Evolutionary conservation across 2,888 invertebrate species (phyloP).

Genomic region (Diadegma fenestrale): DNA sequence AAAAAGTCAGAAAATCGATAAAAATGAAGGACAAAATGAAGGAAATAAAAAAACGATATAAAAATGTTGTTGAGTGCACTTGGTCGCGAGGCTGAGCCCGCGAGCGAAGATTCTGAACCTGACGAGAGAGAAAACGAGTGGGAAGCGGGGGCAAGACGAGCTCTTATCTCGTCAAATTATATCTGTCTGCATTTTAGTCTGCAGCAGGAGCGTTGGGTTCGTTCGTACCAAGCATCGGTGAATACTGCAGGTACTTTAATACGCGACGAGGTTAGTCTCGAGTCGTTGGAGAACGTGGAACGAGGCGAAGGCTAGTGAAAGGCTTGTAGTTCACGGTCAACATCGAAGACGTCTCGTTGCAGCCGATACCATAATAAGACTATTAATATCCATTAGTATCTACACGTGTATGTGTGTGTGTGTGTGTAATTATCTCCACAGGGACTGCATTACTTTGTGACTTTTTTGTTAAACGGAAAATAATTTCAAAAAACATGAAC

Average conservation of each 20-base stretch:
- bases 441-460: too few relatives aligned
- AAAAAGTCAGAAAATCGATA: not conserved
- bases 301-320: slow-evolving; percentile 73
- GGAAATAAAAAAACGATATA: not conserved
- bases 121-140: slow-evolving; percentile 6
- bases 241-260: slow-evolving; percentile 39
- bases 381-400: slow-evolving; percentile 11
- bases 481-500: not conserved
- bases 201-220: slow-evolving; percentile 37
- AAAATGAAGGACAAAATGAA: not conserved
- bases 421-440: not conserved
- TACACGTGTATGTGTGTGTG: not conserved
- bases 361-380: slow-evolving; percentile 43
- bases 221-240: slow-evolving; percentile 44
- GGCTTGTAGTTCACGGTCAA: slow-evolving; percentile 75
- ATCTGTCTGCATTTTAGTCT: slow-evolving; percentile 63
- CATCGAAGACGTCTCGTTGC: slow-evolving; percentile 59
- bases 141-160: slow-evolving; percentile 9
- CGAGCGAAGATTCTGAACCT: not conserved
- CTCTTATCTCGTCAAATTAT: slow-evolving; percentile 69
- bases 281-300: slow-evolving; percentile 56
- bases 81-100: not conserved
- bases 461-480: too few relatives aligned
- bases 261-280: slow-evolving; percentile 36
- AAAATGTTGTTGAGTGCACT: not conserved